Percentiles rank a stretch among this genome's conserved stretches.
phyloP scores from a whole-genome alignment of 2,888 invertebrate species.

The Tubulanus polymorphus region DNA sequence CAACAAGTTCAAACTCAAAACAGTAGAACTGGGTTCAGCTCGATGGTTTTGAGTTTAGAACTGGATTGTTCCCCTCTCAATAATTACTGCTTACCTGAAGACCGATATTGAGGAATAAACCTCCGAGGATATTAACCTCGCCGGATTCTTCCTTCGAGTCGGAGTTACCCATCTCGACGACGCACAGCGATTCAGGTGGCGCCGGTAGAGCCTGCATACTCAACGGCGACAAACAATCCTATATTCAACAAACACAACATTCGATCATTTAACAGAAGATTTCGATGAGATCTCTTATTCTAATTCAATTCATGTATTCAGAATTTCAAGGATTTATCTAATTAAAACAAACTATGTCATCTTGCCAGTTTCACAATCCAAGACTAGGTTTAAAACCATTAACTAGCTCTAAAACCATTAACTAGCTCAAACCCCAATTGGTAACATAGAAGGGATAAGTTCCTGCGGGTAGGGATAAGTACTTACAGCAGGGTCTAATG shows the following conservation, averaged over 20 bases:
- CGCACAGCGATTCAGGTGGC: conserved; percentile 92
- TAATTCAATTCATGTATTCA: too few species aligned
- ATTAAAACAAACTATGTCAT: too few species aligned
- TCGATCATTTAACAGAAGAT: too few species aligned
- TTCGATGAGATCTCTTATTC: too few species aligned
- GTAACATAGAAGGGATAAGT: too few species aligned
- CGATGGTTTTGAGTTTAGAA: neutral
- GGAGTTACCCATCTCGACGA: conserved; percentile 68
- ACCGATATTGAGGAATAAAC: conserved; percentile 92
- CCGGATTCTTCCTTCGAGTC: conserved; percentile 64
- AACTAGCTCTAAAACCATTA: too few species aligned
- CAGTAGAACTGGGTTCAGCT: too few species aligned
- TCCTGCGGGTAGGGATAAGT: too few species aligned
- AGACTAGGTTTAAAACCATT: too few species aligned
- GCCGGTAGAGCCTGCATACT: conserved; percentile 96
- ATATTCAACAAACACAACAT: conserved; percentile 19
- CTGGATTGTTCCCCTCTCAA: neutral
- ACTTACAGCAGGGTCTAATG: conserved; percentile 84
- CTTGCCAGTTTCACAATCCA: too few species aligned
- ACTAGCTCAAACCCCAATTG: too few species aligned
- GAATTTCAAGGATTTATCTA: too few species aligned
- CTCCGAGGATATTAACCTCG: conserved; percentile 62
- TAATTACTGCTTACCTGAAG: conserved; percentile 59
- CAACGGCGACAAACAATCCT: conserved; percentile 90
- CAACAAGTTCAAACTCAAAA: neutral